Evolutionary conservation across 2,797 vertebrate genomes (phyloP).

Genomic region (Dicrostonyx torquatus): DNA sequence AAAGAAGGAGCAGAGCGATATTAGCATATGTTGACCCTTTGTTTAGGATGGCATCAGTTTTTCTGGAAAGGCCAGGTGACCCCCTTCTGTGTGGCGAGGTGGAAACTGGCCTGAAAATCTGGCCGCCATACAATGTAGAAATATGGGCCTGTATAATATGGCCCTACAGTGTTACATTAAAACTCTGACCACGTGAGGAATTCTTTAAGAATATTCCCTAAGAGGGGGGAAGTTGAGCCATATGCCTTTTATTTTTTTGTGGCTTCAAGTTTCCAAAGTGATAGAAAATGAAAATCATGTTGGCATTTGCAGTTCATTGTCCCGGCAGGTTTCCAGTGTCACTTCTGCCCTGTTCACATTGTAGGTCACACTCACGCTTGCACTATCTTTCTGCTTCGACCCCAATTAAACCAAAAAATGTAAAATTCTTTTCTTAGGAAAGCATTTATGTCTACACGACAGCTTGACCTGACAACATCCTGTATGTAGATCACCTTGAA

Average conservation of each 20-base stretch:
- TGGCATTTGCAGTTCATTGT: slow-evolving; percentile 72
- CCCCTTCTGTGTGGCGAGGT: no score
- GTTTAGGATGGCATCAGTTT: no score
- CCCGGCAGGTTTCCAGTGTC: slow-evolving; percentile 76
- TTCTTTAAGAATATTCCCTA: slow-evolving; percentile 73
- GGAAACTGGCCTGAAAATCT: no score
- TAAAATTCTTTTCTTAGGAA: slow-evolving; percentile 89
- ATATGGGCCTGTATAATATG: no score
- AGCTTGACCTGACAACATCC: slow-evolving; percentile 91
- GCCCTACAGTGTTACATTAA: slow-evolving; percentile 47
- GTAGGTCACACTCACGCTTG: slow-evolving; percentile 53
- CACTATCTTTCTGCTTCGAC: slow-evolving; percentile 78
- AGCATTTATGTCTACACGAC: slow-evolving; percentile 96
- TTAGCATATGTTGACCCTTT: no score
- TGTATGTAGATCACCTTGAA: slow-evolving; percentile 97
- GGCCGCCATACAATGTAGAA: no score
- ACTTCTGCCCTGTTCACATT: slow-evolving; percentile 69
- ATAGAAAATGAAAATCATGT: slow-evolving; percentile 66
- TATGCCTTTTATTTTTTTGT: slow-evolving; percentile 65
- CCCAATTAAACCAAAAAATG: slow-evolving; percentile 90
- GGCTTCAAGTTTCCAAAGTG: slow-evolving; percentile 66
- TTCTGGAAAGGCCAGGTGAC: no score
- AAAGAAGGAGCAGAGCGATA: no score
- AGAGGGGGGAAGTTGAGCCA: slow-evolving; percentile 51
- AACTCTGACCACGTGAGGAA: slow-evolving; percentile 70